These are phyloP conservation scores for Echinometra lucunter DNA, from an alignment of 53 echinoderm and acorn worm species.

Conservation along the genomic window DNA sequence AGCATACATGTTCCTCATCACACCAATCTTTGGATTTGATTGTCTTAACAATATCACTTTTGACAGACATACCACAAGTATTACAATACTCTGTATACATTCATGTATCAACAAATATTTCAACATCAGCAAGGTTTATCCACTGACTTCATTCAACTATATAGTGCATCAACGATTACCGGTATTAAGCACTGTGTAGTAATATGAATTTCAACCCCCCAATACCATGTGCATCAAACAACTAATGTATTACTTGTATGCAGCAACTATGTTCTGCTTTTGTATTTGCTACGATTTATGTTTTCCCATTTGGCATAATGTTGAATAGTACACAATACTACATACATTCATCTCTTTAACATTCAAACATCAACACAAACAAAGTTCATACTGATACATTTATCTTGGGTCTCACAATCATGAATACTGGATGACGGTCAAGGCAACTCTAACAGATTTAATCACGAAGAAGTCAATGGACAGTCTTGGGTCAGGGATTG, in stretches of 20 bases:
- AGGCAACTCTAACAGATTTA: neutral
- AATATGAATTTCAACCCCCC: too few relatives aligned
- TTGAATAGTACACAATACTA: too few relatives aligned
- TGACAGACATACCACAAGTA: neutral
- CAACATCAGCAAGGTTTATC: neutral
- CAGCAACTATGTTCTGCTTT: neutral
- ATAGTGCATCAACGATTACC: too few relatives aligned
- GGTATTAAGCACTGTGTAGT: too few relatives aligned
- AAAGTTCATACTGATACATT: neutral
- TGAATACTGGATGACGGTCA: neutral
- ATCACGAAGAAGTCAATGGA: neutral
- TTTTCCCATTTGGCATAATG: neutral
- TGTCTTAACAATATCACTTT: neutral
- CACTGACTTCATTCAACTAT: too few relatives aligned
- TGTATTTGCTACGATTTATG: neutral
- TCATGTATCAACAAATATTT: neutral
- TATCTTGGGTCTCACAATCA: neutral
- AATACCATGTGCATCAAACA: too few relatives aligned
- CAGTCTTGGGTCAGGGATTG: neutral
- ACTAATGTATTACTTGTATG: too few relatives aligned
- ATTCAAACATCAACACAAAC: neutral
- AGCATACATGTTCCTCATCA: neutral
- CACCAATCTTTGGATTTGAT: neutral
- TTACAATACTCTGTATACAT: neutral
- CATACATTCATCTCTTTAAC: neutral